These are phyloP conservation scores for Takifugu rubripes DNA, from an alignment of 2,797 vertebrate species.

Conservation along the genomic window DNA sequence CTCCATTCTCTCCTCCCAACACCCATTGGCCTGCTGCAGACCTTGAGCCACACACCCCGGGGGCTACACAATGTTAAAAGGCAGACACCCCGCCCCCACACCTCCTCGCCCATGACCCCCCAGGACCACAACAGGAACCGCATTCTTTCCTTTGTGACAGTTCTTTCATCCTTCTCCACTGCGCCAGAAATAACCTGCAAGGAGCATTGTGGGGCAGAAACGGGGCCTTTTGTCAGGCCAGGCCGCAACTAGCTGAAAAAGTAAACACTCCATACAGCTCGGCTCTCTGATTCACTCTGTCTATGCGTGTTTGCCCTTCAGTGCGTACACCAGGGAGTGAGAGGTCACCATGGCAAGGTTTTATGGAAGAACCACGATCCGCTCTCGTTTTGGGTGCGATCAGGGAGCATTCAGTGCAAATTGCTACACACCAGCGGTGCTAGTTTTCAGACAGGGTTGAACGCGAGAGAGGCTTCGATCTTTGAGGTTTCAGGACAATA, in stretches of 20 bases:
- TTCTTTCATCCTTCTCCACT: conserved; percentile 63
- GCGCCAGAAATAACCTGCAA: conserved; percentile 65
- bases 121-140: conserved; percentile 72
- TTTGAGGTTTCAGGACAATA: conserved; percentile 7
- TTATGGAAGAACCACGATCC: conserved; percentile 4
- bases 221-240: conserved; percentile 41
- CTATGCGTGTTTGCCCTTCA: neutral
- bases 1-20: conserved; percentile 27
- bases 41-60: conserved; percentile 63
- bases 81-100: conserved; percentile 64
- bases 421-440: conserved; percentile 33
- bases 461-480: neutral
- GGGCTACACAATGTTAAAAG: conserved; percentile 67
- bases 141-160: conserved; percentile 72
- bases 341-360: conserved; percentile 13
- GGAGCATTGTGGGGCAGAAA: conserved; percentile 46
- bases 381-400: conserved; percentile 7
- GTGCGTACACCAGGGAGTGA: conserved; percentile 6
- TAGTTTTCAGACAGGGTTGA: neutral
- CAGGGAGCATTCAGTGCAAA: conserved; percentile 19
- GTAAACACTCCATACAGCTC: conserved; percentile 25
- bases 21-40: conserved; percentile 48
- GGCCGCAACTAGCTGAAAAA: conserved; percentile 28
- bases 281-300: conserved; percentile 17
- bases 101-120: conserved; percentile 59